A percentile compares a stretch with the other conserved stretches of the same genome.
These are phyloP conservation scores for Sinosuthora webbiana DNA, from an alignment of 2,113 vertebrate genomes.

Conservation along the genomic window DNA sequence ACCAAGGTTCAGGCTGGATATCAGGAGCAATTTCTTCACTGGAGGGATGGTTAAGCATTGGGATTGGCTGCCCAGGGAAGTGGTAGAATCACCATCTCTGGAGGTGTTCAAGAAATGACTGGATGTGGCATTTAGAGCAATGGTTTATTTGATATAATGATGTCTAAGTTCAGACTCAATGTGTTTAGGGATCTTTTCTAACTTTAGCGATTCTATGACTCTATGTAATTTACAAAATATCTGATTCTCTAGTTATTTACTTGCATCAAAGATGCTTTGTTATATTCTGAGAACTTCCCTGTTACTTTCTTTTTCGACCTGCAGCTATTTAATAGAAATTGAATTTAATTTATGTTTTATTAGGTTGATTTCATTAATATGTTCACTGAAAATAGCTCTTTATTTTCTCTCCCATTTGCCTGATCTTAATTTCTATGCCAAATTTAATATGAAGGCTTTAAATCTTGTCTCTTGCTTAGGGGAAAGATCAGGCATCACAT, in stretches of 20 bases:
- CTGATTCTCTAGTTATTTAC: background rate
- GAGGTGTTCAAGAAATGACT: background rate
- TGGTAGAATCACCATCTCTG: background rate
- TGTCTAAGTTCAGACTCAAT: background rate
- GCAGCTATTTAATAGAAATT: background rate
- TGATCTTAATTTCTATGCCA: background rate
- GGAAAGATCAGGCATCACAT: background rate
- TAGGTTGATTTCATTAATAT: background rate
- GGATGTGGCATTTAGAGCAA: background rate
- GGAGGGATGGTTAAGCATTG: background rate
- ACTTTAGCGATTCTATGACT: background rate
- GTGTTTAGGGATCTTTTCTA: background rate
- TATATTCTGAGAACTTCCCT: background rate
- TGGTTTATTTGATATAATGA: background rate
- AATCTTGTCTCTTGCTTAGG: background rate
- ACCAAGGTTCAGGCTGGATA: background rate
- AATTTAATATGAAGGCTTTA: background rate
- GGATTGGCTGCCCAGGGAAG: background rate
- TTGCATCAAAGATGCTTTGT: background rate
- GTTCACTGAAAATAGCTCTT: background rate
- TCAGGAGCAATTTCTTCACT: background rate
- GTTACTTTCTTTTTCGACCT: background rate
- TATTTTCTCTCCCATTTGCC: background rate
- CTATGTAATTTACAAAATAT: background rate
- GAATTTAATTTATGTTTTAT: background rate